Base-by-base conservation (phyloP, 1,140 invertebrate genomes). In the Pogonomyrmex californicus region DNA sequence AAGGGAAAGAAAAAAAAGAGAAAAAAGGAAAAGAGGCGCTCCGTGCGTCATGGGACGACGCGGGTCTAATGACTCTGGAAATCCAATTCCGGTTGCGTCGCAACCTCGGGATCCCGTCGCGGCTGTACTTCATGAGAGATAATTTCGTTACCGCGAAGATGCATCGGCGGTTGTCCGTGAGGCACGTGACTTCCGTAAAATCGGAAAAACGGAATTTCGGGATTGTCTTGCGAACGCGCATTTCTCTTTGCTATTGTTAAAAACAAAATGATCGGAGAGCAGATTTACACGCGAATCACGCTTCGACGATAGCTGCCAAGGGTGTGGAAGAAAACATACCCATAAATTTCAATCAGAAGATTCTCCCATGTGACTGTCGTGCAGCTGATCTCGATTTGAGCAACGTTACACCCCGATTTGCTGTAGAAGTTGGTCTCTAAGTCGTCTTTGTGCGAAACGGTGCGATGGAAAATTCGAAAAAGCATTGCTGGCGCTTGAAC, bases 31-130 rank as follows among this genome's bases (percentile, higher is more conserved):
- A 65, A 82, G 76, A 90, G 62, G 41, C 83, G 71, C 89, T 88
- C 30, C 89, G 88, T 91, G 88, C 71, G 85, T 87, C 88, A 88
- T 90, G 82, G 93, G 93, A 93, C 93, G 92, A 86, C 88, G 90
- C 86, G 83, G 70, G 83, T 91, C 91, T 93, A 92, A 92, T 92
- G 91, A 92, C 92, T 92, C 90, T 93, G 92, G 91, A 93, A 93
- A 93, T 93, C 91, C 91, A 93, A 94, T 94, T 94, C 89, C 88
- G 86, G 78, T 86, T 54, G 65, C 71, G 60, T 56, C 51, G 79
- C 66, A n/a, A 47, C 41, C 49, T 47, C 79, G 58, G 33, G 86
- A 79, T 56, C 65, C 51, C 86, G 56, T 47, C 14, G 23, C 23
- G 33, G 87, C 58, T 73, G 62, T 54, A 47, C 51, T 60, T 36